These are phyloP conservation scores for Lasioglossum zephyrum DNA, from an alignment of 2,888 invertebrate genomes.

Conservation along the genomic window DNA sequence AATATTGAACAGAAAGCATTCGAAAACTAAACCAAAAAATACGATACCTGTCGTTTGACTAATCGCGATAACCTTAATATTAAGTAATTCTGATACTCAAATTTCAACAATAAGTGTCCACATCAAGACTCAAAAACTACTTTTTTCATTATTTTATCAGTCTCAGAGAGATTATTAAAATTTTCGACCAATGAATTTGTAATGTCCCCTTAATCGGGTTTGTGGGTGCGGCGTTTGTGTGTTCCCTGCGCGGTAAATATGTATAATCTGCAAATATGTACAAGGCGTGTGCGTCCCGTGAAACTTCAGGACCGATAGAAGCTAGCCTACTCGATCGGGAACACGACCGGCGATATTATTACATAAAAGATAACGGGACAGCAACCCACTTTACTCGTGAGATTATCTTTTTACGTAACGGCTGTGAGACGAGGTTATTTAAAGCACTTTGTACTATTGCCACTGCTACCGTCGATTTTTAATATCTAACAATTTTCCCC, in stretches of 20 bases:
- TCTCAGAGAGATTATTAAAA: no score
- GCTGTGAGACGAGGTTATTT: slow-evolving; percentile 44
- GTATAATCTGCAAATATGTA: slow-evolving; percentile 6
- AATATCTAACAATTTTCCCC: not conserved
- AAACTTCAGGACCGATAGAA: slow-evolving; percentile 16
- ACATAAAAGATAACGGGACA: slow-evolving; percentile 64
- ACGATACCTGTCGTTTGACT: not conserved
- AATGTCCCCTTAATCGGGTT: not conserved
- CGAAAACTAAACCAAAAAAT: not conserved
- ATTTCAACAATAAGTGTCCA: no score
- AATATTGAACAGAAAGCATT: not conserved
- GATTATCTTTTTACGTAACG: slow-evolving; percentile 71
- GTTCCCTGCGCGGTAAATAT: slow-evolving; percentile 22
- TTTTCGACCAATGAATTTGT: no score
- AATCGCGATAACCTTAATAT: not conserved
- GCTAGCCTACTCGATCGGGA: slow-evolving; percentile 29
- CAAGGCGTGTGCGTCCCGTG: slow-evolving; percentile 1
- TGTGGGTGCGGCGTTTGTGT: slow-evolving; percentile 14
- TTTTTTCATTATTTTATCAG: no score
- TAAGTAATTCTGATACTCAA: not conserved
- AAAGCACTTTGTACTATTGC: slow-evolving; percentile 62
- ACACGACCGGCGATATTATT: slow-evolving; percentile 46
- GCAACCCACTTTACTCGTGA: slow-evolving; percentile 49
- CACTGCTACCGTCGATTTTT: not conserved
- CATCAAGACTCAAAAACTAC: no score